phyloP scores from a whole-genome alignment of 2,888 invertebrate species.

The Andrena camellia region DNA sequence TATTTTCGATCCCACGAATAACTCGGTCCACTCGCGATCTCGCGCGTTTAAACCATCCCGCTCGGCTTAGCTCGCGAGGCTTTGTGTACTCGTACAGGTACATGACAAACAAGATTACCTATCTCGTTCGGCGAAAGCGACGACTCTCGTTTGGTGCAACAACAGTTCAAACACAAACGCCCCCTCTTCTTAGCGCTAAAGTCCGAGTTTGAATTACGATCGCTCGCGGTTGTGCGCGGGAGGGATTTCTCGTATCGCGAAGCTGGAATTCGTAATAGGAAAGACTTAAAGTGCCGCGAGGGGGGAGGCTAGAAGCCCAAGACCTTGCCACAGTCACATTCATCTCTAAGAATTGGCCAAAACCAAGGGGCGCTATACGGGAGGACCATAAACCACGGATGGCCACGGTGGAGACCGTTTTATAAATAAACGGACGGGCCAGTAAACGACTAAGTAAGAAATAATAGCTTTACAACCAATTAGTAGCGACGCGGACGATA shows the following conservation, averaged over 20 bases:
- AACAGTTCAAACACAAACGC: too few species aligned
- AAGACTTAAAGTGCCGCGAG: too few species aligned
- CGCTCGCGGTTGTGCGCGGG: too few species aligned
- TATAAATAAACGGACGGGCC: slow-evolving; percentile 15
- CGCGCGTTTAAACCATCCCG: background rate
- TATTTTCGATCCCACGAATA: slow-evolving; percentile 62
- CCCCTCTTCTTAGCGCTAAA: too few species aligned
- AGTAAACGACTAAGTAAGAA: slow-evolving; percentile 10
- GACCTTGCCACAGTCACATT: background rate
- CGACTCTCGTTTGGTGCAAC: too few species aligned
- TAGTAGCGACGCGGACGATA: slow-evolving; percentile 34
- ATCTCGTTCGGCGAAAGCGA: too few species aligned
- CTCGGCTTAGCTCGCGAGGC: background rate
- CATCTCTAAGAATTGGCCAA: background rate
- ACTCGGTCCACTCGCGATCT: slow-evolving; percentile 26
- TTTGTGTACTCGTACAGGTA: background rate
- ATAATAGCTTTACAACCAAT: slow-evolving; percentile 41
- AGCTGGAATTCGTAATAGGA: too few species aligned
- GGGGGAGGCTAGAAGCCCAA: too few species aligned
- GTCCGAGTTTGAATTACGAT: too few species aligned
- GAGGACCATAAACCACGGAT: slow-evolving; percentile 6
- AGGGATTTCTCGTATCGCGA: too few species aligned
- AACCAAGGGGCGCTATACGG: background rate
- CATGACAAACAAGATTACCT: too few species aligned
- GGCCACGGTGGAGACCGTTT: background rate